Evolutionary conservation across 1,140 invertebrate species (phyloP), one percentile per base, ranked within the genome.

Genomic region (Thrips palmi): DNA sequence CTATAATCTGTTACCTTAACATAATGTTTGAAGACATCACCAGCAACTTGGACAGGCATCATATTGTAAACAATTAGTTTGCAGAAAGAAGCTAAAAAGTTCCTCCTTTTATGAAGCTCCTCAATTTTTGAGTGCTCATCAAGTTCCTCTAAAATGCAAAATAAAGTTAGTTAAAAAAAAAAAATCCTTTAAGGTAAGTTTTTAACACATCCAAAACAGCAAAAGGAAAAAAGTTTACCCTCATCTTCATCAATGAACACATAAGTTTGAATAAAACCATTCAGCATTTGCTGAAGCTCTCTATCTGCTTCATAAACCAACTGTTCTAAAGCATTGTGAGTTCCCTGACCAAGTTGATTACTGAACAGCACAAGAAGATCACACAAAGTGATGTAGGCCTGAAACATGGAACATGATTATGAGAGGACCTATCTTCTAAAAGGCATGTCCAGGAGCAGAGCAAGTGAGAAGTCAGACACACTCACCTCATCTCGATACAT

Each of bases 31-130:
- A 97, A 93, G 39, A 98, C 83, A 57, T 92, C 86, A 1, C 87
- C 80, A 12, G 87, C 89, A 45, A 80, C 74, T 52, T 80, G 79
- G 2, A 91, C 89, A 3, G 84, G 85, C 50, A 97, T 74, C 43
- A 97, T 82, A 56, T 97, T 96, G 61, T 97, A 97, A 27, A 97
- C 86, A 47, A 97, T 83, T 15, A 99, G 64, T 62, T 98, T 99
- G 60, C 89, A 96, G 60, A 89, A 98, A 32, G 86, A 84, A 2
- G 93, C 88, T 32, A 98, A 63, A 53, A 96, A 91, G 53, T 93
- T 97, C 47, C 94, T 67, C 41, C 87, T 69, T 59, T 96, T 97
- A 59, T 97, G 92, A 15, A 97, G 60, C 52, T 92, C 84, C 64
- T 97, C 91, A 49, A 97, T 97, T 49, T 80, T 80, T 1, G 73